phyloP scores from a whole-genome alignment of 2,888 invertebrate genomes.

The Ochropacha duplaris region DNA sequence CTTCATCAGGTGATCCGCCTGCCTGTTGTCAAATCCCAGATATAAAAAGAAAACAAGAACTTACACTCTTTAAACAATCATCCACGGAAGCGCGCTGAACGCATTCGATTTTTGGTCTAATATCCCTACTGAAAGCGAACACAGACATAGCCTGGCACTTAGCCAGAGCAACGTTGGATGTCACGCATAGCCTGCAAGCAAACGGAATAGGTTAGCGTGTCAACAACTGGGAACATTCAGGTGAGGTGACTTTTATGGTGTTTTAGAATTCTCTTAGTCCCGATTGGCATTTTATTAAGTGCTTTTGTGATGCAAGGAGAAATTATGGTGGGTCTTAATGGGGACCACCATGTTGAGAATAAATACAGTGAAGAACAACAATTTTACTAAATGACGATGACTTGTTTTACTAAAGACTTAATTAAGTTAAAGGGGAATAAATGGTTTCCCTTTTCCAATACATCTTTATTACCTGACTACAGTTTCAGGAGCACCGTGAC shows the following conservation, averaged over 20 bases:
- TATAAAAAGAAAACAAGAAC: slow-evolving; percentile 14
- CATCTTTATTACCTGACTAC: slow-evolving; percentile 72
- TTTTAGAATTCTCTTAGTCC: background rate
- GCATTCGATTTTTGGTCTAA: slow-evolving; percentile 91
- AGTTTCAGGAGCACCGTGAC: slow-evolving; percentile 87
- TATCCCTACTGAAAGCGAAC: slow-evolving; percentile 89
- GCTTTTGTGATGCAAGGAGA: background rate
- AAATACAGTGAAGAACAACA: no score
- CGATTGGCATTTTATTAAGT: background rate
- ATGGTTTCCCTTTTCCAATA: no score
- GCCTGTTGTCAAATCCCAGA: no score
- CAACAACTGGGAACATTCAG: slow-evolving; percentile 14
- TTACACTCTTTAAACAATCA: slow-evolving; percentile 85
- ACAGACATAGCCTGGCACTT: slow-evolving; percentile 89
- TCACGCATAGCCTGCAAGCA: slow-evolving; percentile 84
- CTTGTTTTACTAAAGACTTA: no score
- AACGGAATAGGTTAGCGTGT: slow-evolving; percentile 31
- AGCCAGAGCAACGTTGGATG: slow-evolving; percentile 84
- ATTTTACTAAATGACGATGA: no score
- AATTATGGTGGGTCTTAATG: background rate
- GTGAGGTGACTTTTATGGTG: background rate
- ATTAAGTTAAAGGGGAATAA: no score
- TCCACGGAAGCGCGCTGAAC: slow-evolving; percentile 84
- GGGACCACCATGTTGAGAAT: no score
- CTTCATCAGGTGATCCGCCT: no score